phyloP scores from a whole-genome alignment of 1,140 invertebrate species.

The Platyura marginata region DNA sequence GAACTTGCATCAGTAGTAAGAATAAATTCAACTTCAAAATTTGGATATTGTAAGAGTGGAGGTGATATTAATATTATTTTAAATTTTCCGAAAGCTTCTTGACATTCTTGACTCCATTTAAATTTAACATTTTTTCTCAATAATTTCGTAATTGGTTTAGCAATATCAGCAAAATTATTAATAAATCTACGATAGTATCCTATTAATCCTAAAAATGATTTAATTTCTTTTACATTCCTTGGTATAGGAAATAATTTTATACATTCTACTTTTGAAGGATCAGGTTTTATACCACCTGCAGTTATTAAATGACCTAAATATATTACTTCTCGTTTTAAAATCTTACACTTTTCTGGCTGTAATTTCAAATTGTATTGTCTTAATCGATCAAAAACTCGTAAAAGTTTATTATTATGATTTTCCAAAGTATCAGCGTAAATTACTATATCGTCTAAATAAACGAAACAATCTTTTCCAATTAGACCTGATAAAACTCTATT shows the following conservation, averaged over 20 bases:
- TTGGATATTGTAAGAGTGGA: slow-evolving; percentile 5
- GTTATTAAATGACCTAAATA: neutral
- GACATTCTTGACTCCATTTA: neutral
- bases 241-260: neutral
- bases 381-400: neutral
- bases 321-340: neutral
- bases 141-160: neutral
- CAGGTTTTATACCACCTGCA: neutral
- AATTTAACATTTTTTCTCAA: neutral
- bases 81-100: neutral
- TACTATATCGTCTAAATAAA: slow-evolving; percentile 20
- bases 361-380: neutral
- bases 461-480: slow-evolving; percentile 12
- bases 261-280: neutral
- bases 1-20: slow-evolving; percentile 19
- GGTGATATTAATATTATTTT: neutral
- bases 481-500: slow-evolving; percentile 17
- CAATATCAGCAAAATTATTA: neutral
- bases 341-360: neutral
- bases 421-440: slow-evolving; percentile 16
- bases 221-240: neutral
- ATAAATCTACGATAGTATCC: neutral
- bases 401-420: slow-evolving; percentile 1
- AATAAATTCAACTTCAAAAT: slow-evolving; percentile 8
- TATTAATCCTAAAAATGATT: neutral